Base-by-base conservation (phyloP, 2,888 invertebrate genomes). In the Cantharis flavilabris region DNA sequence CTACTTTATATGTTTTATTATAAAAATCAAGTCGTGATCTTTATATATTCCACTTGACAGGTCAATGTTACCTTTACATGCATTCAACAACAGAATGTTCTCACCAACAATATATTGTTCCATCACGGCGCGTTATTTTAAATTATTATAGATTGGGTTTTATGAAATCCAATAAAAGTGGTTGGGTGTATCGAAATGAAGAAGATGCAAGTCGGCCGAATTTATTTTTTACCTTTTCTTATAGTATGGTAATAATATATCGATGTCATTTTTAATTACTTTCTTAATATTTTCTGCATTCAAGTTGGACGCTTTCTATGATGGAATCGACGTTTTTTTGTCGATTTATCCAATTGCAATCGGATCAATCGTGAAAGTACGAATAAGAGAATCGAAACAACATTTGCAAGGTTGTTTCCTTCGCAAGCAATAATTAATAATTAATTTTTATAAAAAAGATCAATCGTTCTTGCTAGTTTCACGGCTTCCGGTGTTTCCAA, bases 1-100 rank as follows among this genome's bases (percentile, higher is more conserved):
- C 74, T 74, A 64, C 74, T 74, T 73, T 74, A 74, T 74, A 64
- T 64, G 63, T 69, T 69, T 70, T 74, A 63, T 70, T 74, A 70
- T 70, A 74, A 74, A 74, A 74, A 74, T 74, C 23, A 74, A 74
- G 74, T 74, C 74, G 70, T 70, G 74, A 74, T 70, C 74, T 70
- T 70, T 70, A 70, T 70, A 74, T 74, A 74, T 74, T 70, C 62
- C 62, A 70, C 62, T 63, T 70, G 74, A 74, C 74, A 74, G 70
- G 74, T 63, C 74, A 70, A 74, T 74, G 74, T 74, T 73, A 70
- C 70, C 63, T 63, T 64, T 33, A 64, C 33, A 33, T 70, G 33
- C 33, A 33, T 70, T 16, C 30, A 33, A 70, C 18, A 70, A 33
- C 16, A 33, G 18, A 70, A 13, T 33, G 13, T 70, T 70, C 33